phyloP scores from a whole-genome alignment of 2,797 vertebrate species.

The Lacerta viridis region DNA sequence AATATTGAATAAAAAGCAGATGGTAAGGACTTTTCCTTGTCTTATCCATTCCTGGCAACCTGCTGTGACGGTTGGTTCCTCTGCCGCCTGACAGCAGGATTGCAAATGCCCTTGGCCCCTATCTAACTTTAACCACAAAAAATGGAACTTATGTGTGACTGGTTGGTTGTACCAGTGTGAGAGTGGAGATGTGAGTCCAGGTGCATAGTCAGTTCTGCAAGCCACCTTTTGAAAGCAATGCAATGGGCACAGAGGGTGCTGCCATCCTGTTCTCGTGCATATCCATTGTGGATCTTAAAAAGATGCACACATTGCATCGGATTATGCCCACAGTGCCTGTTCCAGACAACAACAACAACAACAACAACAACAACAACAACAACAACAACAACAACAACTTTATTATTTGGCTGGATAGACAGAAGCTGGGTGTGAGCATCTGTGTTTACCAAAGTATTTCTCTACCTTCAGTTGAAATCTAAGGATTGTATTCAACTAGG shows the following conservation, averaged over 20 bases:
- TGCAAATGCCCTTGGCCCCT: not conserved
- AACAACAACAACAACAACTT: no score
- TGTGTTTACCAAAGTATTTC: not conserved
- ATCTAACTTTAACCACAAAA: no score
- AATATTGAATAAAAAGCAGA: no score
- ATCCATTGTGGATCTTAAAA: not conserved
- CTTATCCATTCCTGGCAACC: no score
- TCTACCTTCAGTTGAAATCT: not conserved
- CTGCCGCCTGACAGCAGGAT: not conserved
- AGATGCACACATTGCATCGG: not conserved
- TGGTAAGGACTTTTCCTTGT: no score
- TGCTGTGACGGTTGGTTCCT: no score
- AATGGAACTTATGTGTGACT: not conserved
- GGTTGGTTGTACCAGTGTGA: not conserved
- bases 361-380: no score
- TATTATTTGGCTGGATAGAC: no score
- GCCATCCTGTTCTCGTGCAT: not conserved
- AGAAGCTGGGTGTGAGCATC: not conserved
- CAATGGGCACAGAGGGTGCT: not conserved
- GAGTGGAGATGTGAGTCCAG: no score
- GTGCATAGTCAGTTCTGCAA: no score
- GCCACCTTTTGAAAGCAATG: not conserved
- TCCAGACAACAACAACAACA: not conserved
- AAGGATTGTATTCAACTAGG: no score
- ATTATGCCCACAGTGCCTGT: not conserved